A percentile compares a stretch with the other conserved stretches of the same genome.
Conservation (phyloP, 2,888 invertebrate genomes). For the Rhingia rostrata region DNA sequence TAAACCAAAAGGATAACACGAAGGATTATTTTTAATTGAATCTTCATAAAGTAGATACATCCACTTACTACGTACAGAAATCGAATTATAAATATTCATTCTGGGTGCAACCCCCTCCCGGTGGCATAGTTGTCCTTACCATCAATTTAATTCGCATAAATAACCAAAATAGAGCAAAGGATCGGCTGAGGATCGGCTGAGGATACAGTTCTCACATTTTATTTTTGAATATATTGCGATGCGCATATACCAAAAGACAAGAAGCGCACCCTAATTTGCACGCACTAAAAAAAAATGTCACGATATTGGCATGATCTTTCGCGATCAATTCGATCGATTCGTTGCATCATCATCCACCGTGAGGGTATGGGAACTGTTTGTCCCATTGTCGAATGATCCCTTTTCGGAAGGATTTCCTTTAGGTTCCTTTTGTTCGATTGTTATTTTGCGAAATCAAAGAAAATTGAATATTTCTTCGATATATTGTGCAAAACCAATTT, state of each 20-base stretch:
- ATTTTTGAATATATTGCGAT: neutral
- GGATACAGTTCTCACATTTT: conserved; percentile 2
- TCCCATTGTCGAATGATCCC: conserved; percentile 38
- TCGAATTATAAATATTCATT: conserved; percentile 61
- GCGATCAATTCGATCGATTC: conserved; percentile 17
- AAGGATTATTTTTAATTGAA: conserved; percentile 70
- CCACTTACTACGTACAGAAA: conserved; percentile 4
- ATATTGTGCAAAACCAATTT: conserved; percentile 69
- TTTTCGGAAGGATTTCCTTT: conserved; percentile 39
- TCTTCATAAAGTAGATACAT: conserved; percentile 26
- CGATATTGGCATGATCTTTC: conserved; percentile 41
- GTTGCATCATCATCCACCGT: conserved; percentile 15
- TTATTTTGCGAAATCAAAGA: conserved; percentile 62
- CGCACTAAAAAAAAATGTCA: conserved; percentile 43
- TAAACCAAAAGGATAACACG: conserved; percentile 62
- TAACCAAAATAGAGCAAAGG: conserved; percentile 53
- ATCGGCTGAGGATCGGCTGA: conserved; percentile 19
- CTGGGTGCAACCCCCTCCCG: neutral
- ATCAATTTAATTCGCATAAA: conserved; percentile 73
- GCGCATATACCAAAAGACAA: conserved; percentile 15
- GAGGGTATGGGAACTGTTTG: conserved; percentile 57
- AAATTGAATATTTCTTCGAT: conserved; percentile 56
- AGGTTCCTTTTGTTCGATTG: conserved; percentile 61
- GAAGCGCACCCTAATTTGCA: conserved; percentile 62
- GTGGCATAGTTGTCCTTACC: conserved; percentile 27